These are phyloP conservation scores for Schizotus pectinicornis DNA, from an alignment of 2,888 invertebrate species.

Conservation along the genomic window DNA sequence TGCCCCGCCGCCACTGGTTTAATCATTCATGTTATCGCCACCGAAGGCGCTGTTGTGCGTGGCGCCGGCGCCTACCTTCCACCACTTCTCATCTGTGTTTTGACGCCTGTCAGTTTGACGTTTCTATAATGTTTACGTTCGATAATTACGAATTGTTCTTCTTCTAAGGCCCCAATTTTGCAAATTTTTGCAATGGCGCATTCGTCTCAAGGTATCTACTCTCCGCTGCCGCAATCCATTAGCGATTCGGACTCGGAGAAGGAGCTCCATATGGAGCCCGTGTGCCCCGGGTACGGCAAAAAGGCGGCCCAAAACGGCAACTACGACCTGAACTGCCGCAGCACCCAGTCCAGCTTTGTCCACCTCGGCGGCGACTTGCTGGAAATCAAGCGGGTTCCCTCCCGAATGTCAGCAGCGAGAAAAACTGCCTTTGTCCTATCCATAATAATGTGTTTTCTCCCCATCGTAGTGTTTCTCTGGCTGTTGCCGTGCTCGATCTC, in stretches of 20 bases:
- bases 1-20: too few species aligned
- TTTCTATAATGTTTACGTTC: too few species aligned
- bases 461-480: slow-evolving; percentile 77
- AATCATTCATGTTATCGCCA: too few species aligned
- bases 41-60: too few species aligned
- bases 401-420: slow-evolving; percentile 69
- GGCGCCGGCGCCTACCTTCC: too few species aligned
- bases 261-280: slow-evolving; percentile 61
- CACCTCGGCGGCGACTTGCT: slow-evolving; percentile 41
- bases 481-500: slow-evolving; percentile 76
- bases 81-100: too few species aligned
- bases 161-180: too few species aligned
- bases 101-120: too few species aligned
- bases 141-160: too few species aligned
- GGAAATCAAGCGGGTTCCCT: slow-evolving; percentile 41
- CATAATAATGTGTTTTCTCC: slow-evolving; percentile 72
- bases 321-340: slow-evolving; percentile 21
- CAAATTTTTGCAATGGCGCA: slow-evolving; percentile 44
- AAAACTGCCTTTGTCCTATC: slow-evolving; percentile 74
- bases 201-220: slow-evolving; percentile 66
- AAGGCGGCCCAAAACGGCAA: slow-evolving; percentile 33
- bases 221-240: slow-evolving; percentile 78
- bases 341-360: slow-evolving; percentile 36
- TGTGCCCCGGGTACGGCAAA: slow-evolving; percentile 39
- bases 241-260: slow-evolving; percentile 80